phyloP scores from a whole-genome alignment of 1,140 invertebrate species.

The Drosophila busckii region DNA sequence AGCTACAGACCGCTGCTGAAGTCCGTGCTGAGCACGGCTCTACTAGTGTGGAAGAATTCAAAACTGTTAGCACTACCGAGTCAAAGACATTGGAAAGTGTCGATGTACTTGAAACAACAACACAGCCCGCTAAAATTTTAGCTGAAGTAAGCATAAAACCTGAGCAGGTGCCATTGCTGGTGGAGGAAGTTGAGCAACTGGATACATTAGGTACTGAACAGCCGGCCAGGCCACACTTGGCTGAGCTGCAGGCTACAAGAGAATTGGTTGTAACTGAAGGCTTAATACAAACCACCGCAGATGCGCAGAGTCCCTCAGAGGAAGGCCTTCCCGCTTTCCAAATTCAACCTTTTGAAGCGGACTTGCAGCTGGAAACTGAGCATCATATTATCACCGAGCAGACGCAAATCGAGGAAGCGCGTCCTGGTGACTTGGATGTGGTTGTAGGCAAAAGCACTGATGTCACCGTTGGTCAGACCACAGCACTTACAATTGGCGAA shows the following conservation, averaged over 20 bases:
- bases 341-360: constrained; percentile 24
- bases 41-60: constrained; percentile 22
- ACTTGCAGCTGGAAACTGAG: constrained; percentile 23
- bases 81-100: constrained; percentile 32
- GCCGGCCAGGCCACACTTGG: neutral
- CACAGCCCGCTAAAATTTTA: constrained; percentile 7
- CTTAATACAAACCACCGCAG: constrained; percentile 35
- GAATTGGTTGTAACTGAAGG: constrained; percentile 38
- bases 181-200: constrained; percentile 81
- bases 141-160: constrained; percentile 37
- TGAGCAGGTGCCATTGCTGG: constrained; percentile 79
- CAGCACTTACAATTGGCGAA: constrained; percentile 40
- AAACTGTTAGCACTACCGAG: constrained; percentile 18
- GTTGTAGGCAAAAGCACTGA: constrained; percentile 16
- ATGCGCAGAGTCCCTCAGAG: constrained; percentile 54
- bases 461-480: constrained; percentile 19
- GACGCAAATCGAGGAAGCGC: constrained; percentile 27
- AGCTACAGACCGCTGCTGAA: constrained; percentile 3
- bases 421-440: neutral
- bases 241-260: constrained; percentile 18
- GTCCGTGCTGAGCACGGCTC: constrained; percentile 10
- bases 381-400: constrained; percentile 34
- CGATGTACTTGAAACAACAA: constrained; percentile 4
- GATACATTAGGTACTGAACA: constrained; percentile 17
- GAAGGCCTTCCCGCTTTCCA: constrained; percentile 35